These are phyloP conservation scores for Terrapene triunguis DNA, from an alignment of 2,113 vertebrate species.

Conservation along the genomic window DNA sequence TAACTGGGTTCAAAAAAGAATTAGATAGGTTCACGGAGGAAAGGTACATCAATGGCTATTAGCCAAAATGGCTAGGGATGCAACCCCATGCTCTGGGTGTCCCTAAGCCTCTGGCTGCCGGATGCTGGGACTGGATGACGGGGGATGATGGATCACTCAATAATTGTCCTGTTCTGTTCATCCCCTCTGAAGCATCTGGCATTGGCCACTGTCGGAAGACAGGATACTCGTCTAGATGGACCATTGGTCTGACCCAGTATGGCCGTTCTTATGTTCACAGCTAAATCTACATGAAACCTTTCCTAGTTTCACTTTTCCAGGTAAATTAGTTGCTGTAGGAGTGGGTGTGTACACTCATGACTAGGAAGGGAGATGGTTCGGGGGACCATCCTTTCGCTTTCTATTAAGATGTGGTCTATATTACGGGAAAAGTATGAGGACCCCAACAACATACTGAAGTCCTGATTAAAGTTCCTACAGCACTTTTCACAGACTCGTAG, in stretches of 20 bases:
- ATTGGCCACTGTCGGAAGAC: not conserved
- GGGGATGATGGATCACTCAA: not conserved
- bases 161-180: not conserved
- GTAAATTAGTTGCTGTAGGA: not conserved
- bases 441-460: not conserved
- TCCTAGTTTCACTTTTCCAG: not conserved
- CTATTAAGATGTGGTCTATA: not conserved
- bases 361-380: not conserved
- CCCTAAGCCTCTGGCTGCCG: not conserved
- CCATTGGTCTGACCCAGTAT: not conserved
- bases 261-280: not conserved
- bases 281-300: not conserved
- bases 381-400: accelerated
- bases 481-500: not conserved
- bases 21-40: not conserved
- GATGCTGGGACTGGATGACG: not conserved
- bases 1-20: not conserved
- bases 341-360: not conserved
- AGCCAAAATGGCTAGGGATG: not conserved
- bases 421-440: accelerated
- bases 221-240: too few species aligned
- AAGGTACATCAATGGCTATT: not conserved
- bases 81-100: not conserved
- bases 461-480: not conserved
- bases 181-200: not conserved